phyloP scores from a whole-genome alignment of 2,113 vertebrate species.

The Indri indri region DNA sequence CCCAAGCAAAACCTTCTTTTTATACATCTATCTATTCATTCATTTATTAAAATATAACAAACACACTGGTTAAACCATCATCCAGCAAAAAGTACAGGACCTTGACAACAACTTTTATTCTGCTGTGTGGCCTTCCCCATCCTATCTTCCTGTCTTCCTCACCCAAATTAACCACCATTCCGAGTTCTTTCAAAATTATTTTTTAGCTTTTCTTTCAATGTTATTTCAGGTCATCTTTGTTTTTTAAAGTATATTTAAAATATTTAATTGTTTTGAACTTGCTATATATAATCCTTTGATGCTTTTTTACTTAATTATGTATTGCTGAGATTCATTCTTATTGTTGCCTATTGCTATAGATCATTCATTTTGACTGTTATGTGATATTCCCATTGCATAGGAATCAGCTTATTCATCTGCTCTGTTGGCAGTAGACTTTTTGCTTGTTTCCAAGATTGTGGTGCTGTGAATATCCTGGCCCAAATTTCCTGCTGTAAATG shows the following conservation, averaged over 20 bases:
- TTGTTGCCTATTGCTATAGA: not conserved
- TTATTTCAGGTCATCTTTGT: not conserved
- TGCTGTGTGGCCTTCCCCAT: not conserved
- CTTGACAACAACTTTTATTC: not conserved
- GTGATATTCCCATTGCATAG: constrained; percentile 45
- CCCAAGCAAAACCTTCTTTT: not conserved
- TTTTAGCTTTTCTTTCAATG: not conserved
- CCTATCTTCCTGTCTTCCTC: not conserved
- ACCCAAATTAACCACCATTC: not conserved
- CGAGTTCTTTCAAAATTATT: not conserved
- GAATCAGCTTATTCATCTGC: constrained; percentile 54
- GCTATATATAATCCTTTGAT: not conserved
- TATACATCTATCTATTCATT: not conserved
- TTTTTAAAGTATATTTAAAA: not conserved
- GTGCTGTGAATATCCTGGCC: constrained; percentile 71
- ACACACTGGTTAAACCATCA: not conserved
- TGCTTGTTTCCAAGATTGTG: constrained; percentile 71
- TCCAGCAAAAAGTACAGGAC: not conserved
- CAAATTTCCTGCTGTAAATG: constrained; percentile 72
- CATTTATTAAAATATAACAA: not conserved
- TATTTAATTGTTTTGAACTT: not conserved
- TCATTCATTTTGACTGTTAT: constrained; percentile 42
- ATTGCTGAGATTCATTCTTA: not conserved
- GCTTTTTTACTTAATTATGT: not conserved
- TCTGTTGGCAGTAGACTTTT: constrained; percentile 66